Conservation (phyloP, 2,113 vertebrate species). For the Aspidoscelis tigris region DNA sequence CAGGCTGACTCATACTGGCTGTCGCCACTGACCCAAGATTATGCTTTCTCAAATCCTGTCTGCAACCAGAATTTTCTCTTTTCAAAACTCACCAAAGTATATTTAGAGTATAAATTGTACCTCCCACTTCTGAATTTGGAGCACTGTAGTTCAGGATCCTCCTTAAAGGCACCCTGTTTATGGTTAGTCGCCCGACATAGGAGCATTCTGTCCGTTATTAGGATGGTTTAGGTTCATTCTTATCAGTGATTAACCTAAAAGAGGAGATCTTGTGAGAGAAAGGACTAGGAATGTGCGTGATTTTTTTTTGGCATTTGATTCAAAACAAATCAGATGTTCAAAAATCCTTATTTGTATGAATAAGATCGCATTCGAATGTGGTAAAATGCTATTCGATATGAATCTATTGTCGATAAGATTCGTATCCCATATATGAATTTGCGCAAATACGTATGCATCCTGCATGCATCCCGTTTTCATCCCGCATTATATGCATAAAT, state of each 20-base stretch:
- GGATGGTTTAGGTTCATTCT: not conserved
- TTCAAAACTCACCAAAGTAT: conserved; percentile 63
- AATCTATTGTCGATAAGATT: too few species aligned
- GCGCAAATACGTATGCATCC: too few species aligned
- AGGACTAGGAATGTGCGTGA: too few species aligned
- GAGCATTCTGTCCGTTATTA: not conserved
- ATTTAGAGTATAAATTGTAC: not conserved
- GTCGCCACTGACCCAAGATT: not conserved
- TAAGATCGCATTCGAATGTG: too few species aligned
- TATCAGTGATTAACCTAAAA: not conserved
- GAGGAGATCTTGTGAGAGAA: not conserved
- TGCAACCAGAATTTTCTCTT: not conserved
- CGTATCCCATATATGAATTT: too few species aligned
- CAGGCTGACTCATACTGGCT: not conserved
- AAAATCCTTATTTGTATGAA: too few species aligned
- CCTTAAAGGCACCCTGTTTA: too few species aligned
- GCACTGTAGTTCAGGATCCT: conserved; percentile 48
- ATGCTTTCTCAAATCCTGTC: not conserved
- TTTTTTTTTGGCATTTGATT: too few species aligned
- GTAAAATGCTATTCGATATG: too few species aligned
- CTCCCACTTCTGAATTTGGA: conserved; percentile 24
- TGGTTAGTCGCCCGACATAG: not conserved
- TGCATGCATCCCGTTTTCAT: too few species aligned
- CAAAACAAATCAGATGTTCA: too few species aligned
- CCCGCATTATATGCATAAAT: too few species aligned